Evolutionary conservation across 2,113 vertebrate species (phyloP).

Genomic region (Entelurus aequoreus): DNA sequence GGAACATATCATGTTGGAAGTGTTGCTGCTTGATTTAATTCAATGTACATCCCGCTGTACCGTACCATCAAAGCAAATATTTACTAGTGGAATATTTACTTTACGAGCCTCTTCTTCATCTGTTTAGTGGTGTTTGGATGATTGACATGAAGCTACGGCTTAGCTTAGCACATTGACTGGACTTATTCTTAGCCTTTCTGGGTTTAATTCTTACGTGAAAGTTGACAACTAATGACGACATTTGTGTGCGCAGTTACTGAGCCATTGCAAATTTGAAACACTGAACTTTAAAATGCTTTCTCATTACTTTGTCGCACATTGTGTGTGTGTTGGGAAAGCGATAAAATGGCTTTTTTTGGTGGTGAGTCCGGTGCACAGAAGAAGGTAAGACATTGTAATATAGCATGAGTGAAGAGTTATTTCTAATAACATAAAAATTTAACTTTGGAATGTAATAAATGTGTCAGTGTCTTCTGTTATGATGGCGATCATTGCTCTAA

Average conservation of each 20-base stretch:
- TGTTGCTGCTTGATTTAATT: slow-evolving; percentile 26
- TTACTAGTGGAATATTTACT: slow-evolving; percentile 48
- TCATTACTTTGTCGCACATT: slow-evolving; percentile 26
- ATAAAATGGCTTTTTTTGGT: neutral
- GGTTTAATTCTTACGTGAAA: too few species aligned
- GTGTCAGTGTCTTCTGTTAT: slow-evolving; percentile 9
- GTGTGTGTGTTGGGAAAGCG: slow-evolving; percentile 38
- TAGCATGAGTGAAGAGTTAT: slow-evolving; percentile 52
- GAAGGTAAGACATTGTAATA: slow-evolving; percentile 54
- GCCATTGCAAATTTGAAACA: slow-evolving; percentile 32
- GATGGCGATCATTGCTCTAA: neutral
- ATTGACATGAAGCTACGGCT: slow-evolving; percentile 3
- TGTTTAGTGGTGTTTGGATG: slow-evolving; percentile 49
- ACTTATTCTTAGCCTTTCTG: too few species aligned
- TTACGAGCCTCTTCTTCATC: slow-evolving; percentile 50
- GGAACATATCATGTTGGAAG: slow-evolving; percentile 45
- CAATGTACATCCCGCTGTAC: slow-evolving; percentile 28
- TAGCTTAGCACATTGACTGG: too few species aligned
- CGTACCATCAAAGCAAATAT: slow-evolving; percentile 32
- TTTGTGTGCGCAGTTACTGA: slow-evolving; percentile 19
- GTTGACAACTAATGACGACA: slow-evolving; percentile 21
- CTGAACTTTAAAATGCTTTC: slow-evolving; percentile 41
- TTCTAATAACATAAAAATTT: slow-evolving; percentile 64
- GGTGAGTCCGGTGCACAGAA: neutral
- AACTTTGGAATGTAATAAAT: slow-evolving; percentile 67